Evolutionary conservation across 1,140 invertebrate genomes (phyloP), one percentile per base, ranked within the genome.

Genomic region (Bradysia coprophila): DNA sequence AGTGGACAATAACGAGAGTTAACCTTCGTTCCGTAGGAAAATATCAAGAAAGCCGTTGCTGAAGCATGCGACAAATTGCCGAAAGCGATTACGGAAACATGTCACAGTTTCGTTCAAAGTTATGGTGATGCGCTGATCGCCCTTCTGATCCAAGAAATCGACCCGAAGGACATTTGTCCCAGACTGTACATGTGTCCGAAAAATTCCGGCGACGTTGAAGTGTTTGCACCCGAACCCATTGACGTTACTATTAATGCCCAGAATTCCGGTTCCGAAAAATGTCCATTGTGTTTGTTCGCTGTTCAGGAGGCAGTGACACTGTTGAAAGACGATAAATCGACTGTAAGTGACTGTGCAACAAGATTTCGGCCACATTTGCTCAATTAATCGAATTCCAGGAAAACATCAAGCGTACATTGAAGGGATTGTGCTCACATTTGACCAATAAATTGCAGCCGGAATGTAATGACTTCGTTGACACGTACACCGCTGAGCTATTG

Each of bases 231-330:
- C 56, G 11, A 60, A 66, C 9, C 36, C 4, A n/a, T 34, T 21
- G 34, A 31, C 2, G 41, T 34, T 38, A 23, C 19, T 31, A 2
- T 23, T 44, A 0, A 44, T 31, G 6, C 47, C 48, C 20, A 40
- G 54, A 2, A 50, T 53, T 40, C 38, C 18, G 22, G 22, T 43
- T 28, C 24, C 42, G 68, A 71, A 16, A 72, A 64, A 23, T 88
- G 84, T 53, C 78, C 83, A n/a, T 58, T 88, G 3, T 91, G 87
- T 56, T 62, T 88, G 18, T 75, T 87, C 51, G 83, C 81, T 15
- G 71, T 90, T 10, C 69, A 75, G 46, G 71, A n/a, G n/a, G n/a
- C n/a, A n/a, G n/a, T n/a, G n/a, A n/a, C n/a, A n/a, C n/a, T n/a
- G n/a, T n/a, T n/a, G n/a, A n/a, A n/a, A n/a, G n/a, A 50, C 40